Evolutionary conservation across 2,113 vertebrate species (phyloP).

Genomic region (Heliornis fulica): DNA sequence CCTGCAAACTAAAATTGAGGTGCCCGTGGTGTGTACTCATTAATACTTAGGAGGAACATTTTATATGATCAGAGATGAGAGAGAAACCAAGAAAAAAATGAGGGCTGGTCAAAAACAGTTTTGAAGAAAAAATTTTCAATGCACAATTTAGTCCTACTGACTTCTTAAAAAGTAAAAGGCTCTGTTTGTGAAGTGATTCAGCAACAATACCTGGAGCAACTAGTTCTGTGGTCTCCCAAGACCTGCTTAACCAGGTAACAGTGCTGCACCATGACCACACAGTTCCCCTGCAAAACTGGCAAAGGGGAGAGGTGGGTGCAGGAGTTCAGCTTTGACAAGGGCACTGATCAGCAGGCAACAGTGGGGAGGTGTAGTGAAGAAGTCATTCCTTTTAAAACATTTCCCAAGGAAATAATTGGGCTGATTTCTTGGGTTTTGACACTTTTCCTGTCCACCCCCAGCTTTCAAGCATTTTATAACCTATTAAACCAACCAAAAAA

Average conservation of each 20-base stretch:
- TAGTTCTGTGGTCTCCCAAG: background rate
- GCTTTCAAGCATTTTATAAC: background rate
- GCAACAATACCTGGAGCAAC: background rate
- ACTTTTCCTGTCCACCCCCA: background rate
- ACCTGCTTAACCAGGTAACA: background rate
- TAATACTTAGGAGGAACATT: background rate
- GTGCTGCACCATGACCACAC: rapidly evolving
- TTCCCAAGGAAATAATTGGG: background rate
- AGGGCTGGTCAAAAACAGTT: background rate
- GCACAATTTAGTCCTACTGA: background rate
- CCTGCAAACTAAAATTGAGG: background rate
- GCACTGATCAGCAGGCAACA: background rate
- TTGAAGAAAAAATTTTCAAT: background rate
- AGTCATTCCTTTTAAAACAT: background rate
- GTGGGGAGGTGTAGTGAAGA: rapidly evolving
- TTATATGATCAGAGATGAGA: background rate
- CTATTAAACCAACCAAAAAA: background rate
- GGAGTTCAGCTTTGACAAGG: background rate
- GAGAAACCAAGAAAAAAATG: background rate
- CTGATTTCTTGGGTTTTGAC: background rate
- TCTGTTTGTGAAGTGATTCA: background rate
- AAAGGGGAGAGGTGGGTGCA: background rate
- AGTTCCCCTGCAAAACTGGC: background rate
- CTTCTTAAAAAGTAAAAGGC: background rate
- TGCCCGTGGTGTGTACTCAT: background rate